Percentiles rank a stretch among this genome's conserved stretches.
Conservation (phyloP, 2,797 vertebrate genomes). For the Chelidonichthys spinosus region DNA sequence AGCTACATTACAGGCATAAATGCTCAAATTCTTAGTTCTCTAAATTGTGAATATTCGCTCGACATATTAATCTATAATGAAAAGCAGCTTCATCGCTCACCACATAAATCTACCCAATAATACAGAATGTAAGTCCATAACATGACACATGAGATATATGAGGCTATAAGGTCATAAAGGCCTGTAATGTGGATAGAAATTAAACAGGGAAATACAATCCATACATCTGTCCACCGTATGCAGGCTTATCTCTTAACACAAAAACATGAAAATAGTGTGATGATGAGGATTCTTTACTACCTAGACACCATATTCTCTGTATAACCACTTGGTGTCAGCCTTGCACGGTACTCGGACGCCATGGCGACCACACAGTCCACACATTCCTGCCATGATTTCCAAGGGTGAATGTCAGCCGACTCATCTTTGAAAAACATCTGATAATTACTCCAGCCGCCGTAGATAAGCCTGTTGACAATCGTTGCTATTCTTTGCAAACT, state of each 20-base stretch:
- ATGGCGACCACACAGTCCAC: neutral
- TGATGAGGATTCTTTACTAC: neutral
- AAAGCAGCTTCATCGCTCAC: neutral
- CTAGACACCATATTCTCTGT: neutral
- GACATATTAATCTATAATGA: neutral
- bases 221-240: neutral
- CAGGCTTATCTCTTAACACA: neutral
- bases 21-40: neutral
- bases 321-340: constrained; percentile 81
- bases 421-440: constrained; percentile 16
- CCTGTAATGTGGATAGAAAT: neutral
- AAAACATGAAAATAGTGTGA: neutral
- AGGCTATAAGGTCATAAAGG: neutral
- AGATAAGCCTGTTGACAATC: constrained; percentile 9
- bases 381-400: constrained; percentile 13
- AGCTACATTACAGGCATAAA: neutral
- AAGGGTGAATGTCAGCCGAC: constrained; percentile 23
- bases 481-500: constrained; percentile 16
- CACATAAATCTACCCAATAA: neutral
- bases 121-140: neutral
- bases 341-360: constrained; percentile 51
- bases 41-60: neutral
- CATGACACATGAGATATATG: neutral
- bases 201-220: neutral
- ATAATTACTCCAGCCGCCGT: constrained; percentile 35